Percentiles rank a stretch among this genome's conserved stretches.
These are phyloP conservation scores for Phymastichus coffea DNA, from an alignment of 1,140 invertebrate species.

Conservation along the genomic window DNA sequence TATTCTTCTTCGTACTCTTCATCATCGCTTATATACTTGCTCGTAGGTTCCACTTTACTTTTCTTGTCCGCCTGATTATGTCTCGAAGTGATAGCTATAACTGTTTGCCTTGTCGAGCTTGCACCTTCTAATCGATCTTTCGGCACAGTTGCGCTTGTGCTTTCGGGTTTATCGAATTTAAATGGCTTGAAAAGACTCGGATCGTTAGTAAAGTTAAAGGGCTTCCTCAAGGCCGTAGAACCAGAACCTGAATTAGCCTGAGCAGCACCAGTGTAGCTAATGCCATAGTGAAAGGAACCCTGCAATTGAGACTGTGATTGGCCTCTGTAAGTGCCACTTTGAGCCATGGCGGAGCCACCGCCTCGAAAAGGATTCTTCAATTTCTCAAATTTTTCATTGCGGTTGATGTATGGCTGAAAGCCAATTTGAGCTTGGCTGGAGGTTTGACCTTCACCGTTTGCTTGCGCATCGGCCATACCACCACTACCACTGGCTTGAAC, in stretches of 20 bases:
- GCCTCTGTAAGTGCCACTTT: conserved; percentile 70
- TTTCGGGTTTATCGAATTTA: conserved; percentile 50
- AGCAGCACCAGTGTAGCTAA: conserved; percentile 77
- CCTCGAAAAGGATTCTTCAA: conserved; percentile 63
- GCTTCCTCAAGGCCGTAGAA: conserved; percentile 44
- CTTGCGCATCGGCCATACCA: conserved; percentile 80
- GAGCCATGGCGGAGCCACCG: conserved; percentile 74
- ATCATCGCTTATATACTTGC: conserved; percentile 11
- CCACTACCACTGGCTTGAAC: conserved; percentile 76
- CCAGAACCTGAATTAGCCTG: conserved; percentile 74
- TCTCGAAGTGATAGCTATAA: conserved; percentile 26
- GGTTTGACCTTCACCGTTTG: conserved; percentile 77
- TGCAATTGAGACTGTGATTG: conserved; percentile 79
- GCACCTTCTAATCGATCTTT: conserved; percentile 7
- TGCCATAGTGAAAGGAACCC: conserved; percentile 75
- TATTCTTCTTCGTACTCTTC: conserved; percentile 51
- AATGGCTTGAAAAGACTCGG: conserved; percentile 42
- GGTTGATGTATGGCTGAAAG: conserved; percentile 71
- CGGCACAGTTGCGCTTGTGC: conserved; percentile 5
- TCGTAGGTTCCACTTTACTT: neutral
- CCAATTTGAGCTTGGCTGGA: conserved; percentile 85
- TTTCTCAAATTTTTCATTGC: conserved; percentile 54
- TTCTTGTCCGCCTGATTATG: conserved; percentile 18
- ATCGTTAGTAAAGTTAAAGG: conserved; percentile 47
- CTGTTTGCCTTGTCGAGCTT: conserved; percentile 34